A percentile compares a stretch with the other conserved stretches of the same genome.
These are phyloP conservation scores for Arge pagana DNA, from an alignment of 2,888 invertebrate species.

Conservation along the genomic window DNA sequence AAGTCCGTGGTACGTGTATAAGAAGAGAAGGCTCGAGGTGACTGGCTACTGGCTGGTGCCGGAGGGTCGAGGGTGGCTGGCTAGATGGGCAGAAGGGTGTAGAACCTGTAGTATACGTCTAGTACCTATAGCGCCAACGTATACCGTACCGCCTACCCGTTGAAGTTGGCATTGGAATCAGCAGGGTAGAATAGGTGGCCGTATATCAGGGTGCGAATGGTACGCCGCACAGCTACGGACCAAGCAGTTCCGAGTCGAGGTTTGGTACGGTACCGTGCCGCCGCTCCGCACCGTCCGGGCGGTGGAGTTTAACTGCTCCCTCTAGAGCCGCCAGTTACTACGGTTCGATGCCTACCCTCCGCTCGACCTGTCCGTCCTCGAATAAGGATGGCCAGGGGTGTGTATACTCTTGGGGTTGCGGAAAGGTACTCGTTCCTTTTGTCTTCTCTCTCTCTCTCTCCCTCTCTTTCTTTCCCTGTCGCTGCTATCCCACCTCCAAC, in stretches of 20 bases:
- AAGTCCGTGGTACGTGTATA: not conserved
- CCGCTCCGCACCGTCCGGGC: too few relatives aligned
- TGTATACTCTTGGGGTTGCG: slow-evolving; percentile 44
- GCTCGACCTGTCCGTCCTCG: slow-evolving; percentile 51
- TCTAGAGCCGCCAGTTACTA: slow-evolving; percentile 56
- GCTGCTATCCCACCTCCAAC: not conserved
- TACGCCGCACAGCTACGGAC: slow-evolving; percentile 28
- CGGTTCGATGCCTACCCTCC: slow-evolving; percentile 57
- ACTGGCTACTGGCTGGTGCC: not conserved
- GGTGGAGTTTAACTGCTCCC: slow-evolving; percentile 57
- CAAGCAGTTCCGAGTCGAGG: too few relatives aligned
- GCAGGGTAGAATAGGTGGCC: slow-evolving; percentile 43
- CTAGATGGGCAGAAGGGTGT: slow-evolving; percentile 24
- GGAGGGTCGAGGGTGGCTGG: not conserved
- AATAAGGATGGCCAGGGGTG: slow-evolving; percentile 54
- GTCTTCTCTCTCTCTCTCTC: not conserved
- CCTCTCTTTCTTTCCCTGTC: not conserved
- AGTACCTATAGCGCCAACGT: too few relatives aligned
- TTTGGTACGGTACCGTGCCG: too few relatives aligned
- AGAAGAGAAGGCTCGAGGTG: not conserved
- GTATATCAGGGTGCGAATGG: slow-evolving; percentile 50
- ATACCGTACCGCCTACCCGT: slow-evolving; percentile 12
- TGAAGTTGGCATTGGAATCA: slow-evolving; percentile 43
- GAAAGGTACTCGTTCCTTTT: slow-evolving; percentile 34
- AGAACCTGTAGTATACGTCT: slow-evolving; percentile 20